These are phyloP conservation scores for Microchrysa polita DNA, from an alignment of 2,888 invertebrate genomes.

Conservation along the genomic window DNA sequence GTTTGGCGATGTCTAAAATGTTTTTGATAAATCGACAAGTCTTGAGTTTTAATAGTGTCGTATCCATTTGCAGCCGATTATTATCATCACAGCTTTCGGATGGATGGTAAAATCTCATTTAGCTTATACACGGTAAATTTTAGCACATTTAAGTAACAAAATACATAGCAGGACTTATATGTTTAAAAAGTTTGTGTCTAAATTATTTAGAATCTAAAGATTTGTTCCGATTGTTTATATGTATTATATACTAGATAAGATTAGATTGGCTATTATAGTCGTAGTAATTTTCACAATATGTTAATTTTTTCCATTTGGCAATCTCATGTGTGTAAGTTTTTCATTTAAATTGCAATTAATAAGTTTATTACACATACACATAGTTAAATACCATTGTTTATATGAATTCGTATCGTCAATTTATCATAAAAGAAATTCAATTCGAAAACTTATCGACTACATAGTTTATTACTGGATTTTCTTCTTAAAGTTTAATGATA, in stretches of 20 bases:
- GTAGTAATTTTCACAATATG: too few relatives aligned
- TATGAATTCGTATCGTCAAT: not conserved
- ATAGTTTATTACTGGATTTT: not conserved
- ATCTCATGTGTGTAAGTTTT: slow-evolving; percentile 31
- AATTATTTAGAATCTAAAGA: slow-evolving; percentile 37
- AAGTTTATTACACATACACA: slow-evolving; percentile 3
- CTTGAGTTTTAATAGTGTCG: too few relatives aligned
- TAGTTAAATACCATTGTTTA: slow-evolving; percentile 17
- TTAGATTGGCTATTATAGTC: slow-evolving; percentile 11
- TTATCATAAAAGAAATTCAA: slow-evolving; percentile 13
- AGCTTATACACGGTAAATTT: too few relatives aligned
- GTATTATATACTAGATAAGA: not conserved
- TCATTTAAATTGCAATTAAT: slow-evolving; percentile 6
- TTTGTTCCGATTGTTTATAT: slow-evolving; percentile 45
- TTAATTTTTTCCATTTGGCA: slow-evolving; percentile 35
- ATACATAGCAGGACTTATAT: not conserved
- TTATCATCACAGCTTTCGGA: too few relatives aligned
- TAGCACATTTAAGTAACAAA: slow-evolving; percentile 15
- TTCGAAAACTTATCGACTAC: slow-evolving; percentile 1
- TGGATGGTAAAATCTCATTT: too few relatives aligned
- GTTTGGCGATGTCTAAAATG: too few relatives aligned
- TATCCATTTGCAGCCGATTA: too few relatives aligned
- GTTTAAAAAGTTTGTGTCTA: slow-evolving; percentile 29
- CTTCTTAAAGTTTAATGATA: not conserved
- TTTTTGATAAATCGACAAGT: too few relatives aligned